Evolutionary conservation across 2,113 vertebrate species (phyloP), one percentile per base, ranked within the genome.

Genomic region (Sinocyclocheilus rhinocerous): DNA sequence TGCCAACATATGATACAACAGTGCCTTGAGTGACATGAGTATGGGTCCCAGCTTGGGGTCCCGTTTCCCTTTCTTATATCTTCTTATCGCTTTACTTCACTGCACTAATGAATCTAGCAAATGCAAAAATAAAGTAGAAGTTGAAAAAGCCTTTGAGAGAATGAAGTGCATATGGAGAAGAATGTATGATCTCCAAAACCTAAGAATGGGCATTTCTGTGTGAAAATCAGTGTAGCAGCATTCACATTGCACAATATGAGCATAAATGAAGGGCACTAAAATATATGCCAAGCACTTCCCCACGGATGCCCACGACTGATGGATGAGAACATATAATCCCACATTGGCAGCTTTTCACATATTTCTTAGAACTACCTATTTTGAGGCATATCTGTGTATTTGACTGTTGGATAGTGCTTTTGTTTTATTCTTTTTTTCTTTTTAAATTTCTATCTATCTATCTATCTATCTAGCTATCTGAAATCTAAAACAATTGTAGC

Each of bases 351-450:
- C 69, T 42, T 72, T 72, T 20, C 36, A 72, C 33, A 22, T 42
- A n/a, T 22, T 72, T 72, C 20, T 72, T 72, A 36, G 67, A 70
- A 18, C 67, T 70, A 72, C 36, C 36, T 72, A 72, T 72, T 72
- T 1, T 42, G 18, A 72, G 36, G 69, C 15, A 55, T 55, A 55
- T 18, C 15, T 55, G 1, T 55, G 52, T 16, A 18, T 55, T 55
- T 55, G 52, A 55, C 52, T 6, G 50, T 6, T 55, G 52, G 15
- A 55, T 55, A 52, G 50, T 52, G 50, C 13, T 16, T 16, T 52
- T 52, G 50, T 52, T 52, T 16, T 52, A 6, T 52, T 45, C 10
- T 48, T 48, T 48, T 48, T 12, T 48, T 29, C 29, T 2, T 36
- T 36, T 36, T 5, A 5, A 36, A 4, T 5, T 5, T 4, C 45